Conservation (phyloP, 2,113 vertebrate species). For the Centrocercus urophasianus region DNA sequence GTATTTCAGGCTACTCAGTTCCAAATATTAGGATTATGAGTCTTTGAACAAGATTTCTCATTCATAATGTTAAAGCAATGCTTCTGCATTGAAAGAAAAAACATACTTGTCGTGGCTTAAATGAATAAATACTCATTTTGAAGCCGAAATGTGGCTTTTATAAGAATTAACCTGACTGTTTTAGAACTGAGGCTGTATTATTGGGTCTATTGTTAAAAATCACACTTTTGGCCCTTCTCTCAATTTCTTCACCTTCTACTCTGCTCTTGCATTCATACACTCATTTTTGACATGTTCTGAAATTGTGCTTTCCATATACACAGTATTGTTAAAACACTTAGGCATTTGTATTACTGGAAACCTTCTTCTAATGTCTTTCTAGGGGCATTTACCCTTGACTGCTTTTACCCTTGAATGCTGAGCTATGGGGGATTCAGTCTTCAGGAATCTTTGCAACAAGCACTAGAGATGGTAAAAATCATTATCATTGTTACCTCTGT, state of each 20-base stretch:
- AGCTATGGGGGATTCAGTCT: neutral
- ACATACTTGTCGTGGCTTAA: neutral
- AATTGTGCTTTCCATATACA: neutral
- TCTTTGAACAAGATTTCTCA: neutral
- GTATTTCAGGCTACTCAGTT: neutral
- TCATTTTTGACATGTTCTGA: neutral
- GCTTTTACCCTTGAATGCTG: neutral
- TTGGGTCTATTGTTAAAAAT: neutral
- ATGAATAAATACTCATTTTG: neutral
- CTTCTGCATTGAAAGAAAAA: neutral
- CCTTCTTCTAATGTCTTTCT: neutral
- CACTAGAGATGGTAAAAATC: neutral
- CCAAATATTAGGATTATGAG: neutral
- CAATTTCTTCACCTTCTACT: neutral
- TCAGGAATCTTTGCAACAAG: neutral
- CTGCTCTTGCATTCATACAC: accelerated
- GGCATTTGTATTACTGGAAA: neutral
- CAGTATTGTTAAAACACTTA: neutral
- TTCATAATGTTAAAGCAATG: neutral
- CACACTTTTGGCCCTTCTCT: neutral
- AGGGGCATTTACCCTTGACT: neutral
- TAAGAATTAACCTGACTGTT: neutral
- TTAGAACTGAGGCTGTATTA: neutral
- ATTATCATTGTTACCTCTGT: accelerated
- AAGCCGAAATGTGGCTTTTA: neutral